Evolutionary conservation across 2,113 vertebrate genomes (phyloP), one percentile per base, ranked within the genome.

Genomic region (Epinephelus moara): DNA sequence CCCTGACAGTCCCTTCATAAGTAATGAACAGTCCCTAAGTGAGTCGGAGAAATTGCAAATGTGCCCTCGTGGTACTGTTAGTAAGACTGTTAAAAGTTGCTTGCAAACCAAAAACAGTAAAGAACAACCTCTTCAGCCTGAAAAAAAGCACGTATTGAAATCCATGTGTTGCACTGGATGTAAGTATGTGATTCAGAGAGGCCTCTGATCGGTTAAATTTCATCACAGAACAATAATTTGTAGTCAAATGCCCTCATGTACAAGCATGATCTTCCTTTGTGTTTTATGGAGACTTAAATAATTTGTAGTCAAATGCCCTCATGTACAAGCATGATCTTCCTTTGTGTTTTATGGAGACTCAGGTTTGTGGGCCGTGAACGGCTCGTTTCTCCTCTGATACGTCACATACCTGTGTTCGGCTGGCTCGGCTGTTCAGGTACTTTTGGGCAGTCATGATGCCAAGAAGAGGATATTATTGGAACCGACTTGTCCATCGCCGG

Each of bases 1-100:
- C n/a, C n/a, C n/a, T n/a, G n/a, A n/a, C n/a, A n/a, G n/a, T n/a
- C n/a, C n/a, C n/a, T n/a, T n/a, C n/a, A n/a, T n/a, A n/a, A n/a
- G n/a, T n/a, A n/a, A n/a, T n/a, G n/a, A n/a, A n/a, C n/a, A n/a
- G n/a, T n/a, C n/a, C n/a, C n/a, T n/a, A n/a, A n/a, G n/a, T n/a
- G 12, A 74, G 67, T 57, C 52, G 71, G 79, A 82, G 45, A 67
- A 53, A 73, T 45, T 83, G 75, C 75, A 67, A 69, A 66, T 47
- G 57, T 17, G 74, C 55, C 23, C 12, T 3, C 9, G 50, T 45
- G 59, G 62, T 75, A 81, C 85, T 59, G 55, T 74, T 37, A 18
- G 55, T 45, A 23, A 42, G 53, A 78, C 76, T 63, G 70, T 25
- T 75, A 23, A 45, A 45, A 67, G 72, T 80, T 21, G 72, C 37